These are phyloP conservation scores for Ophraella communa DNA, from an alignment of 2,888 invertebrate genomes.

Conservation along the genomic window DNA sequence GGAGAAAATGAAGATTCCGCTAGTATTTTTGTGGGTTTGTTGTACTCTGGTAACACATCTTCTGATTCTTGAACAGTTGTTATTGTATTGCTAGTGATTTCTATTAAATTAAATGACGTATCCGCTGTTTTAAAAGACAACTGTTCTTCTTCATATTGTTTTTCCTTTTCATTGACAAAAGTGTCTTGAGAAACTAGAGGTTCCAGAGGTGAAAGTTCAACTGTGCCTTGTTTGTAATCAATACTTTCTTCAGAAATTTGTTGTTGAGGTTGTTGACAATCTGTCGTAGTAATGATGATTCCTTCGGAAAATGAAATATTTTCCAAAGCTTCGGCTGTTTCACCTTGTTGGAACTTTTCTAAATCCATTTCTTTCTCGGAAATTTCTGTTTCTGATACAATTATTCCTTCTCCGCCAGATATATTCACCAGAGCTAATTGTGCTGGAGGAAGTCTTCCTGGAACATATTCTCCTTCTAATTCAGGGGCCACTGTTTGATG, in stretches of 20 bases:
- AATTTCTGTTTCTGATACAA: constrained; percentile 63
- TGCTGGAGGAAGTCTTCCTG: constrained; percentile 65
- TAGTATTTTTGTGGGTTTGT: constrained; percentile 61
- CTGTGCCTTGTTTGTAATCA: constrained; percentile 64
- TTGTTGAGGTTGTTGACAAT: constrained; percentile 71
- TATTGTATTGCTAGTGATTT: constrained; percentile 66
- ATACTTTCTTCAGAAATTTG: constrained; percentile 60
- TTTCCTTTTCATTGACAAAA: constrained; percentile 68
- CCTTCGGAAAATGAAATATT: constrained; percentile 64
- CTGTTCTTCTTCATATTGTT: constrained; percentile 59
- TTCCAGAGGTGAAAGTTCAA: constrained; percentile 68
- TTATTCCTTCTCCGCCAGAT: constrained; percentile 67
- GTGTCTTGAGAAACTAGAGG: constrained; percentile 67
- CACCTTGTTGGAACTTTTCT: constrained; percentile 55
- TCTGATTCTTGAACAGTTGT: constrained; percentile 73
- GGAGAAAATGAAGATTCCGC: constrained; percentile 68
- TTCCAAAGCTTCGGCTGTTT: constrained; percentile 61
- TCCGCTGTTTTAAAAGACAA: constrained; percentile 60
- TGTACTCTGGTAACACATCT: constrained; percentile 62
- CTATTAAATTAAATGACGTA: constrained; percentile 63
- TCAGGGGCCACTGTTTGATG: constrained; percentile 73
- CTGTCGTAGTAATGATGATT: constrained; percentile 67
- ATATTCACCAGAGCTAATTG: constrained; percentile 69
- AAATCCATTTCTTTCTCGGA: constrained; percentile 74
- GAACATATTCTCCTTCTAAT: constrained; percentile 69